Evolutionary conservation across 2,797 vertebrate genomes (phyloP), one percentile per base, ranked within the genome.

Genomic region (Lophius americanus): DNA sequence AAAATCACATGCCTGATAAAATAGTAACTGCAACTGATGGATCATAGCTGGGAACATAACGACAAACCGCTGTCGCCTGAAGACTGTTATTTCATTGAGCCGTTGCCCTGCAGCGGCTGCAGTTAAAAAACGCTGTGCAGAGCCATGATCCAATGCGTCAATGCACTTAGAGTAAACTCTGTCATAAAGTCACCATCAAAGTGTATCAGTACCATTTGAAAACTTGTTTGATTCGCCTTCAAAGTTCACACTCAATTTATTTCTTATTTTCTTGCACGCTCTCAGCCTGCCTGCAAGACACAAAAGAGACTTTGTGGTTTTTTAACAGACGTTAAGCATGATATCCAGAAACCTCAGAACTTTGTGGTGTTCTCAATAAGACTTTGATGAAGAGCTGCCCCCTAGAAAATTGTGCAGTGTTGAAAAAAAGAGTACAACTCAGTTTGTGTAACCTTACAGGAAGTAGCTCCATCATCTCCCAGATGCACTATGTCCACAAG

Each of bases 401-500:
- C 42, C 64, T 60, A 61, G 62, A 71, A 74, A 70, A 73, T 53
- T 65, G 57, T 5, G 42, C 41, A 10, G 46, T 57, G 11, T 51
- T 46, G 43, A 32, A 32, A 35, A 63, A 58, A 56, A 55, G 47
- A 60, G 13, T 65, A 47, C 32, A 59, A 53, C 57, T 11, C 9
- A 35, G 44, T 70, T 61, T 73, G 36, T 66, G 51, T 72, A 52
- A 84, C 60, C 14, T 4, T 77, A 50, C 81, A 87, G 89, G 89
- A 89, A 91, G 87, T 88, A 6, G 0, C 90, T 92, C 75, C 73
- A 73, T 76, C 78, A 75, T 64, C 58, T 81, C 67, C 85, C 91
- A 91, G 86, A 91, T 92, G 90, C 84, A 73, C 69, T 52, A 75
- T 90, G 86, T 92, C 91, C 90, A 92, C 87, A 92, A 77, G 65